Evolutionary conservation across 2,888 invertebrate species (phyloP).

Genomic region (Ophioninae sp.): DNA sequence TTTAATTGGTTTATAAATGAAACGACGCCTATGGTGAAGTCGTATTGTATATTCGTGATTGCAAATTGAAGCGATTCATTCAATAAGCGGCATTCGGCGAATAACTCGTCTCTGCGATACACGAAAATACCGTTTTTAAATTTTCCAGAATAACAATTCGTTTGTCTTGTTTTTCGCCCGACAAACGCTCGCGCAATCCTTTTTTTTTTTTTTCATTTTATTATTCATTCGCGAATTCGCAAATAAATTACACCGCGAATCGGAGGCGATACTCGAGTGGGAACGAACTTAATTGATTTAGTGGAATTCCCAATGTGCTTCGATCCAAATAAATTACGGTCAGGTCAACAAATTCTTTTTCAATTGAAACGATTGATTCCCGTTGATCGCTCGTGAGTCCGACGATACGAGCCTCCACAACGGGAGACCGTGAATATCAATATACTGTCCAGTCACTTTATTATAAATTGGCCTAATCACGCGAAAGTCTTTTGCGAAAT

Average conservation of each 20-base stretch:
- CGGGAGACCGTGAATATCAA: constrained; percentile 33
- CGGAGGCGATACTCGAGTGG: neutral
- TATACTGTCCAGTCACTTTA: neutral
- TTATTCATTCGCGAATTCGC: neutral
- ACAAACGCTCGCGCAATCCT: neutral
- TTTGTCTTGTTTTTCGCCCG: neutral
- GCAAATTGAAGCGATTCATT: neutral
- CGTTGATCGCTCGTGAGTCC: neutral
- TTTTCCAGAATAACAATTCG: neutral
- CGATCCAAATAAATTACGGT: neutral
- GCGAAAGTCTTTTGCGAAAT: constrained; percentile 23
- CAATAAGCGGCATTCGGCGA: neutral
- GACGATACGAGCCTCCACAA: neutral
- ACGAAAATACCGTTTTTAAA: neutral
- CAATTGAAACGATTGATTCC: neutral
- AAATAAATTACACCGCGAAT: neutral
- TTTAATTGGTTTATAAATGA: neutral
- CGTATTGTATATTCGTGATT: neutral
- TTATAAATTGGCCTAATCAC: constrained; percentile 30
- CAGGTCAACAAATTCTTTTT: neutral
- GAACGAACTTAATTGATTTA: constrained; percentile 1
- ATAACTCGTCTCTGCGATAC: neutral
- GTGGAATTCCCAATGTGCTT: neutral
- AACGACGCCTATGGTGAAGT: neutral
- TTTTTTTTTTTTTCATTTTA: neutral